Evolutionary conservation across 2,888 invertebrate genomes (phyloP), one percentile per base, ranked within the genome.

Genomic region (Scaptomyza flava): DNA sequence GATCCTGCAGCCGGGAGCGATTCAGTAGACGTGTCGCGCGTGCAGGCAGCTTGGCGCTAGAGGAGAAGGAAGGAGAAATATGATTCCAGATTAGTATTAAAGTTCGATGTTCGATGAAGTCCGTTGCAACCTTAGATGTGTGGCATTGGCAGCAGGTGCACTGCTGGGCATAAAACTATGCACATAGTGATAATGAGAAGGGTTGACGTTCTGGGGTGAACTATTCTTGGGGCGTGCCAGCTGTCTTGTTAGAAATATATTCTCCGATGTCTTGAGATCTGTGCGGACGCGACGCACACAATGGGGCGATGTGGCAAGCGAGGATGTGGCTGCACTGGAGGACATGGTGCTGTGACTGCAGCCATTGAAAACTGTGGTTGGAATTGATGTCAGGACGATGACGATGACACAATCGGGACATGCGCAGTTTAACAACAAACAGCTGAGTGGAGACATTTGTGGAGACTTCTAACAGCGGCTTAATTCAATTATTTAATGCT

Each of bases 21-120:
- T 92, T 92, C 56, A 92, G 80, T 52, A 92, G 86, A 36, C 92
- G 90, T 59, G 91, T 92, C 66, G 92, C 91, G 68, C 92, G 90
- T 46, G 92, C 91, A 57, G 92, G 92, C 80, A 92, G 75, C 75
- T 92, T 91, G 75, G 92, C 89, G 79, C 92, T 92, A 6, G 6
- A 50, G 2, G 1, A 2, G 23, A 42, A 59, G 57, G 54, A 57
- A 33, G n/a, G 52, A 11, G 7, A 27, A 9, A 9, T 2, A 48
- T 23, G 23, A 7, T 31, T 7, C 3, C 3, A 2, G 14, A 50
- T 68, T 66, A 64, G 54, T 48, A 27, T 14, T n/a, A 17, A 8
- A 6, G 12, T 8, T 27, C 6, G 14, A 2, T 4, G 1, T 6
- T n/a, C n/a, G n/a, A 4, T 17, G 47, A n/a, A 12, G 33, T 27